phyloP scores from a whole-genome alignment of 2,113 vertebrate species.

The Etia nguti region DNA sequence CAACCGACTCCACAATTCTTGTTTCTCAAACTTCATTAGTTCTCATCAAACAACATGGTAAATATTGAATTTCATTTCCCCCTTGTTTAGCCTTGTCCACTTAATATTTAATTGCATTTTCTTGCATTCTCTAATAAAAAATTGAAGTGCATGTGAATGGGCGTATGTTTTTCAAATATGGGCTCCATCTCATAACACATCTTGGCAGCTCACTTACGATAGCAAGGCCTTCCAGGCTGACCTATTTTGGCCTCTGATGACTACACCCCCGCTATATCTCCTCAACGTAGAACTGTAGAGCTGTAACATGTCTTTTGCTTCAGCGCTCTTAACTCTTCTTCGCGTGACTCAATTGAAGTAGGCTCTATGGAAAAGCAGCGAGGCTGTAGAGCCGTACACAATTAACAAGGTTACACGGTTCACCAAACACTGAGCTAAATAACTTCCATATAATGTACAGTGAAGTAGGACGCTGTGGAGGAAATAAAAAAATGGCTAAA shows the following conservation, averaged over 20 bases:
- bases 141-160: constrained; percentile 45
- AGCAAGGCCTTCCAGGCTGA: neutral
- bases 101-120: constrained; percentile 64
- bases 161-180: neutral
- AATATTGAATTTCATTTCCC: constrained; percentile 63
- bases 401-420: constrained; percentile 9
- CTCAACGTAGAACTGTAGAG: neutral
- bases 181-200: neutral
- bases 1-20: neutral
- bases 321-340: neutral
- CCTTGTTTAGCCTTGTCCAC: constrained; percentile 35
- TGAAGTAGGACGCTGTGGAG: neutral
- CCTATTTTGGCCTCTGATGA: constrained; percentile 4
- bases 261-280: neutral
- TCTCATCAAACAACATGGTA: constrained; percentile 31
- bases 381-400: neutral
- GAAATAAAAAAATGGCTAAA: neutral
- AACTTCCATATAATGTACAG: neutral
- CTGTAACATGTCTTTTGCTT: neutral
- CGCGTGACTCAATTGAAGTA: neutral
- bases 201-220: neutral
- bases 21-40: constrained; percentile 30
- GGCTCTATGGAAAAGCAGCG: neutral
- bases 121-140: constrained; percentile 56
- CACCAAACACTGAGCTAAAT: neutral